Percentiles rank a stretch among this genome's conserved stretches.
phyloP scores from a whole-genome alignment of 2,888 invertebrate genomes.

The Thymelicus lineola region DNA sequence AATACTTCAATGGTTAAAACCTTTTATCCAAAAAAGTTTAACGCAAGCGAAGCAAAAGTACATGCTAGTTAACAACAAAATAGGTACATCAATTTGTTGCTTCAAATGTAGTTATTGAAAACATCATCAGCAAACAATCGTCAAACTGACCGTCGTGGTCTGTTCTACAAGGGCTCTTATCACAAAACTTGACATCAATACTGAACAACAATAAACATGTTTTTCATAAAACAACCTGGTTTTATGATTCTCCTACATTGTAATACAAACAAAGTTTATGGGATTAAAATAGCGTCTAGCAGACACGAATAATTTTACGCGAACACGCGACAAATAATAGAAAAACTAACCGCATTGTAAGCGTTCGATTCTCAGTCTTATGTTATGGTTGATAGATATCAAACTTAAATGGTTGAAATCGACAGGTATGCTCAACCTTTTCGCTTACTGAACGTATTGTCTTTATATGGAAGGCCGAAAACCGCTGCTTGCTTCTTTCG shows the following conservation, averaged over 20 bases:
- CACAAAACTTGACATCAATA: neutral
- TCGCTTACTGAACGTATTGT: constrained; percentile 32
- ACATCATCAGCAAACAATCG: too few relatives aligned
- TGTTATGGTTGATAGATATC: constrained; percentile 15
- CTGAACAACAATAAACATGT: neutral
- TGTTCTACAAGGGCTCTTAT: neutral
- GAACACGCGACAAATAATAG: constrained; percentile 34
- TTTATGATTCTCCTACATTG: constrained; percentile 30
- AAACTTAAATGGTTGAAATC: constrained; percentile 20
- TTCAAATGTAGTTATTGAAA: too few relatives aligned
- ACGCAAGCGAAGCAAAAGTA: too few relatives aligned
- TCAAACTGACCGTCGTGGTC: too few relatives aligned
- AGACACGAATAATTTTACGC: constrained; percentile 37
- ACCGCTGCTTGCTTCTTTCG: constrained; percentile 33
- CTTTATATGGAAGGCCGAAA: constrained; percentile 37
- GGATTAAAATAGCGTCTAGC: constrained; percentile 29
- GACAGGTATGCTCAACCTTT: constrained; percentile 35
- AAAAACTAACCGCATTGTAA: constrained; percentile 11
- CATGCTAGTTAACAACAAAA: too few relatives aligned
- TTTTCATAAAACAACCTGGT: constrained; percentile 15
- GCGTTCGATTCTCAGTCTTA: constrained; percentile 20
- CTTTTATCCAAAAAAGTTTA: too few relatives aligned
- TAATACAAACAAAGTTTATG: constrained; percentile 35
- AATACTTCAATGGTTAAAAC: too few relatives aligned
- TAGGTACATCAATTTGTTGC: too few relatives aligned